These are phyloP conservation scores for Oenanthe melanoleuca DNA, from an alignment of 2,113 vertebrate genomes.

Conservation along the genomic window DNA sequence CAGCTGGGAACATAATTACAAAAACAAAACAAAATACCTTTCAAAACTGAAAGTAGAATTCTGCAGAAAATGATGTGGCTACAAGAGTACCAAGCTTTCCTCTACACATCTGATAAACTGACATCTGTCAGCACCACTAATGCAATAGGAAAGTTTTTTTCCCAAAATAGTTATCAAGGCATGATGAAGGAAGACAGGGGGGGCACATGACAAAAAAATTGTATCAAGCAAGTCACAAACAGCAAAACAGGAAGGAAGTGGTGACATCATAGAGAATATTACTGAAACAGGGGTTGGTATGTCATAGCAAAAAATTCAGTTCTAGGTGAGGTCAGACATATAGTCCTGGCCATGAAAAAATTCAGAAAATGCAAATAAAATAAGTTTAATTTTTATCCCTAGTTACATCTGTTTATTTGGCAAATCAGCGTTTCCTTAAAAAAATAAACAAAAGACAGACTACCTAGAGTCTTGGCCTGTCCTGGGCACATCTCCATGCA, in stretches of 20 bases:
- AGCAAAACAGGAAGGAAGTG: neutral
- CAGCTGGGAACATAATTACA: neutral
- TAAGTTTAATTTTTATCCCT: neutral
- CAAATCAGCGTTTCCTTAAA: neutral
- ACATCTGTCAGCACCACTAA: neutral
- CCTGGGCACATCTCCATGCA: neutral
- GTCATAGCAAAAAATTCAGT: neutral
- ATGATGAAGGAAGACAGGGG: neutral
- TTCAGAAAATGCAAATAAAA: neutral
- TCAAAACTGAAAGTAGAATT: neutral
- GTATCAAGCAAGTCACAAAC: neutral
- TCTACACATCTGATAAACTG: neutral
- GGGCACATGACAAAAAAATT: neutral
- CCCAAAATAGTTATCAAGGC: neutral
- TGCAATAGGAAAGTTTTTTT: neutral
- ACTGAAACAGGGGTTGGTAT: neutral
- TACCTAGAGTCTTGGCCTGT: neutral
- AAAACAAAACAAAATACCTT: neutral
- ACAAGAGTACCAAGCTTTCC: neutral
- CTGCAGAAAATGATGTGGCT: neutral
- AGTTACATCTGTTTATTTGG: neutral
- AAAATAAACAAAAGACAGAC: neutral
- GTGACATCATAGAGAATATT: neutral
- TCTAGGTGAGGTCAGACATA: neutral
- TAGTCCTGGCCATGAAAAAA: neutral